These are phyloP conservation scores for Poeciliopsis retropinna DNA, from an alignment of 2,113 vertebrate species.

Conservation along the genomic window DNA sequence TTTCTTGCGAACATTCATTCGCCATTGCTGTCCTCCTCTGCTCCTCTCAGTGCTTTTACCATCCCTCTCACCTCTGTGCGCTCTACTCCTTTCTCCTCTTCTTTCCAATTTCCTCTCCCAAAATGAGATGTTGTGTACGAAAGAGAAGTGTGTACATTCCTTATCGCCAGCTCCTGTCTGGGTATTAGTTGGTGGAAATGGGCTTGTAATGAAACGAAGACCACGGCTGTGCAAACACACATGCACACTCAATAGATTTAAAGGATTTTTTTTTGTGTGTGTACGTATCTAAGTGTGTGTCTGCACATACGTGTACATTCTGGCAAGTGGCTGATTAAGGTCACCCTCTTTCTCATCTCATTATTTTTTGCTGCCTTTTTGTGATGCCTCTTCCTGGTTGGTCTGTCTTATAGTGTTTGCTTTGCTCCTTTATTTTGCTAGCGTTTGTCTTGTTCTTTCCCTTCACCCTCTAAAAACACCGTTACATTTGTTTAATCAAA, in stretches of 20 bases:
- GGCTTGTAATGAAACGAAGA: slow-evolving; percentile 71
- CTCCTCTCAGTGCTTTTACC: slow-evolving; percentile 39
- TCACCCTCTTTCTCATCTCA: slow-evolving; percentile 53
- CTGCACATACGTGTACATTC: slow-evolving; percentile 4
- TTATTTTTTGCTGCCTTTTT: slow-evolving; percentile 44
- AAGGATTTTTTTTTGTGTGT: slow-evolving; percentile 4
- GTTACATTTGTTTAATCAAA: not conserved
- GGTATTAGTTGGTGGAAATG: slow-evolving; percentile 68
- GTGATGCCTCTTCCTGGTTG: slow-evolving; percentile 29
- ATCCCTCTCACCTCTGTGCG: slow-evolving; percentile 53
- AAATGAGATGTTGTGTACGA: slow-evolving; percentile 74
- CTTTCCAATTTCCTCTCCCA: slow-evolving; percentile 76
- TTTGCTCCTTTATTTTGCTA: slow-evolving; percentile 26
- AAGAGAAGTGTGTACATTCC: slow-evolving; percentile 62
- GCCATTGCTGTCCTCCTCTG: slow-evolving; percentile 22
- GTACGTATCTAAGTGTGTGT: not conserved
- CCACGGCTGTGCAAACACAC: slow-evolving; percentile 56
- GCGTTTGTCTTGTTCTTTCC: not conserved
- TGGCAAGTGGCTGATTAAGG: slow-evolving; percentile 63
- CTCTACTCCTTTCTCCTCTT: slow-evolving; percentile 67
- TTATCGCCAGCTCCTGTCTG: slow-evolving; percentile 62
- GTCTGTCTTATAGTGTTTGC: slow-evolving; percentile 37
- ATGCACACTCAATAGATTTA: slow-evolving; percentile 20
- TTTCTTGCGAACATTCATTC: slow-evolving; percentile 47
- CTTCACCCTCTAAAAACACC: not conserved